Evolutionary conservation across 2,888 invertebrate genomes (phyloP), one percentile per base, ranked within the genome.

Genomic region (Embidobia sp.): DNA sequence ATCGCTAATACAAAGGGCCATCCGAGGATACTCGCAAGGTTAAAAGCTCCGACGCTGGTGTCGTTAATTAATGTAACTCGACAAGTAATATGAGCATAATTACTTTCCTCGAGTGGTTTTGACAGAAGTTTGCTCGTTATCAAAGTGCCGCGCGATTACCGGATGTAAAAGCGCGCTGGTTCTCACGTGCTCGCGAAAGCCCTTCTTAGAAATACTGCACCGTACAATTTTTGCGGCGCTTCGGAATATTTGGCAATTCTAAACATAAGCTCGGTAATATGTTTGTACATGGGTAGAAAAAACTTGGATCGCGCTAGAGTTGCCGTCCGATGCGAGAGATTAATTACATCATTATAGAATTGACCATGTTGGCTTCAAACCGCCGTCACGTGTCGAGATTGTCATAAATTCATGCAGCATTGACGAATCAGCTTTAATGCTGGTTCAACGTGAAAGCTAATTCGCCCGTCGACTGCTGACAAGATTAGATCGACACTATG

Each of bases 41-140:
- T 72, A 72, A 63, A 63, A 55, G 72, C 72, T 55, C 37, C 48
- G 48, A 63, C 63, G 55, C 55, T 48, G 63, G 55, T 37, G 72
- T 72, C 53, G 53, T 88, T 86, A 87, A 88, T 88, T 87, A 87
- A 86, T 86, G 85, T 86, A 84, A 83, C 85, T 84, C 86, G 84
- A 84, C 86, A 85, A 84, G 85, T 51, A 76, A 76, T 76, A 70
- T 66, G 70, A 70, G 64, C 57, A 76, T 76, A 76, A 70, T 76
- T 70, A 70, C 70, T 76, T 76, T 57, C 53, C 70, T 70, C 76
- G 57, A 76, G 76, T 76, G 64, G 59, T 70, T 70, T 51, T 59
- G 64, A 70, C 64, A 59, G 59, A 76, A 76, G 70, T 72, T 72
- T 61, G 53, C 70, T 63, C 61, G 61, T 72, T 72, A 61, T 63